Evolutionary conservation across 2,888 invertebrate species (phyloP), one percentile per base, ranked within the genome.

Genomic region (Xanthorhoe spadicearia): DNA sequence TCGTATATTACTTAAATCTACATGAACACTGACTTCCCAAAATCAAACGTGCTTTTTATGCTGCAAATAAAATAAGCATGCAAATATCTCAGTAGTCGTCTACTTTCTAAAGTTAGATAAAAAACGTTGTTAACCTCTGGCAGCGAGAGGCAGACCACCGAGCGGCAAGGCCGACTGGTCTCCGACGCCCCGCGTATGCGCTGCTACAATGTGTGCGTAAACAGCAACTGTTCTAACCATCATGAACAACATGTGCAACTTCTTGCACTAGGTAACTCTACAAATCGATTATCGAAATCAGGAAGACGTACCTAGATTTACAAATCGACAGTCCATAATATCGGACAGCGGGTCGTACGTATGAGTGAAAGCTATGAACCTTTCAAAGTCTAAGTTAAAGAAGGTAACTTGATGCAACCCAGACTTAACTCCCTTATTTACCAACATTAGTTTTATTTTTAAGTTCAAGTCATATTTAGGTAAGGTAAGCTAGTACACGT

Each of bases 31-130:
- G 17, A 48, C 15, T 17, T 15, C 15, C 48, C 17, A 43, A 48
- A 17, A 48, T 48, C 48, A 48, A 48, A 43, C 13, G 10, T 38
- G 3, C 38, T 2, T 10, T 43, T 2, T 43, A 43, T 13, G 0
- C 13, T 4, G 38, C 48, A 48, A 15, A 15, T 48, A 48, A 43
- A 13, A 13, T 13, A 43, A 7, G 17, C 6, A 56, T 56, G 51
- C 56, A 57, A 56, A 62, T 51, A 61, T 18, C 49, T 68, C 58
- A 38, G 9, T 84, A 74, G 83, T 86, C 90, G 38, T 13, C 38
- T 43, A 91, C 92, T 92, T 92, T 93, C 92, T 92, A 92, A 92
- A 92, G 86, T 88, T 89, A 88, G 88, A 89, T 88, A 82, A 87
- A 89, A 89, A 84, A 86, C 85, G 90, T 88, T 86, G 89, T 90